Base-by-base conservation (phyloP, 2,888 invertebrate species). In the Lypha dubia region DNA sequence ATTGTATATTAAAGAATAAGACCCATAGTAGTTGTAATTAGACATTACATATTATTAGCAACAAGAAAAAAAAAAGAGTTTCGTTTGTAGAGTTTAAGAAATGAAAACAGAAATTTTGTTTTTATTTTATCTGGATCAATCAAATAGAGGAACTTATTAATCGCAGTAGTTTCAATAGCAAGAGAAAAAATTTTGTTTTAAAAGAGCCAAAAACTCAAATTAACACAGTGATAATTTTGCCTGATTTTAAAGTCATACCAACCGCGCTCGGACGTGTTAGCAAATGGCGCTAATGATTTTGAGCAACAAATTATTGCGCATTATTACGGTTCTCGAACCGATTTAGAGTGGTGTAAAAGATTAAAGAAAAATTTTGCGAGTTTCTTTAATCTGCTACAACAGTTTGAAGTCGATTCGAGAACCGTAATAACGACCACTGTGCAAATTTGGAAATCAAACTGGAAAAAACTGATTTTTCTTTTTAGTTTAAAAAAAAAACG, bases 101-200 rank as follows among this genome's bases (percentile, higher is more conserved):
- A 62, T 41, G 41, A 77, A 41, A 41, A 15, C 20, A 70, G 9
- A 35, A 35, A 46, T 41, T 60, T 28, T 71, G 20, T 41, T 75
- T 65, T 51, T 44, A 17, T 71, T 74, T 65, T 41, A 60, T 56
- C 35, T 63, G 44, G 38, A 41, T 46, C 60, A 60, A 51, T 11
- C 41, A 71, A 80, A 63, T 65, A 79, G 73, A 84, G 86, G 86
- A 86, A 86, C 86, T 75, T 80, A 83, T 79, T 75, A 86, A 86
- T 86, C 86, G 86, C 86, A 86, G 79, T 81, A 84, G 81, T 79
- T 74, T 74, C 62, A 77, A 70, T 74, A 77, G 22, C 32, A 49
- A 41, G 6, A 63, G 38, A 41, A 65, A 7, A n/a, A 62, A 46
- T 58, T 35, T 9, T 24, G 20, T 15, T 44, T n/a, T n/a, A n/a